These are phyloP conservation scores for Oryzias dopingdopingensis DNA, from an alignment of 2,797 vertebrate species.

Conservation along the genomic window DNA sequence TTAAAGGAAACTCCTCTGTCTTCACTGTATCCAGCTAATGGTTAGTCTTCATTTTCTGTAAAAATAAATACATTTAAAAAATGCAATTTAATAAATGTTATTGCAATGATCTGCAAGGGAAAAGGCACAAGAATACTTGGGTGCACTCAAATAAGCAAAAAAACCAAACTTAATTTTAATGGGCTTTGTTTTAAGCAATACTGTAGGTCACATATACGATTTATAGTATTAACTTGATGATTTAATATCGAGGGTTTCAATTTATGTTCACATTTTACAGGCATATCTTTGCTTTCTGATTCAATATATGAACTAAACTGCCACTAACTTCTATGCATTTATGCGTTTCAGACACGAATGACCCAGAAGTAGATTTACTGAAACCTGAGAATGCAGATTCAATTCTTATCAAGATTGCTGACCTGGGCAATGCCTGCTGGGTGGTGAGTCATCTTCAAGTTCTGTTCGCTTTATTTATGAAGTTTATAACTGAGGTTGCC, in stretches of 20 bases:
- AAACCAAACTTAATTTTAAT: too few relatives aligned
- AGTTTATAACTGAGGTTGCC: neutral
- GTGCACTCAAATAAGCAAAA: too few relatives aligned
- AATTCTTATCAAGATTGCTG: slow-evolving; percentile 91
- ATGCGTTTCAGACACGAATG: slow-evolving; percentile 40
- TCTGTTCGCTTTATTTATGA: neutral
- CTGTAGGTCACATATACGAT: too few relatives aligned
- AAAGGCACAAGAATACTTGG: too few relatives aligned
- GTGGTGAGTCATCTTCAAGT: slow-evolving; percentile 82
- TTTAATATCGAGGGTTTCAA: too few relatives aligned
- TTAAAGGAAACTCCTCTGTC: slow-evolving; percentile 30
- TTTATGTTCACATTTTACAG: too few relatives aligned
- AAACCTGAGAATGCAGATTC: slow-evolving; percentile 89
- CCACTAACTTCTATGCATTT: neutral
- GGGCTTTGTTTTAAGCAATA: too few relatives aligned
- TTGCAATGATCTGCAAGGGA: too few relatives aligned
- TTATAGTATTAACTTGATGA: too few relatives aligned
- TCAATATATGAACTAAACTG: too few relatives aligned
- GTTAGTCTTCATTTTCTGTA: slow-evolving; percentile 33
- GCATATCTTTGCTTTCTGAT: too few relatives aligned
- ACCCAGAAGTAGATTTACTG: slow-evolving; percentile 82
- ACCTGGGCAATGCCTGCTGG: slow-evolving; percentile 96
- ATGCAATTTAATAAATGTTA: too few relatives aligned
- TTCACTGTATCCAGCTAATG: slow-evolving; percentile 18
- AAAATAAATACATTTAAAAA: neutral